Conservation (phyloP, 2,888 invertebrate genomes). For the Entomobrya multifasciata region DNA sequence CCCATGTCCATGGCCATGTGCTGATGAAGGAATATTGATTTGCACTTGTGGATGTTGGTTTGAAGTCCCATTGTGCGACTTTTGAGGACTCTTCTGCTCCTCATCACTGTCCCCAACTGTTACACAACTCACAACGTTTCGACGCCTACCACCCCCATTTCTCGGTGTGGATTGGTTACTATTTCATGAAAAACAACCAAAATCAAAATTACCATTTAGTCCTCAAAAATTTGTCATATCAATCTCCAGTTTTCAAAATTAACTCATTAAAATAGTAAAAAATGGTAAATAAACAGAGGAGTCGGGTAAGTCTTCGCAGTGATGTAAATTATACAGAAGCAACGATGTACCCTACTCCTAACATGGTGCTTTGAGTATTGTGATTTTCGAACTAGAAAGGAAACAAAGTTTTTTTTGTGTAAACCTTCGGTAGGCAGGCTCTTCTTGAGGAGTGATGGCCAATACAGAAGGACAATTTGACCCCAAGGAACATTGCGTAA, state of each 20-base stretch:
- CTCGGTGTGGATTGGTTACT: conserved; percentile 78
- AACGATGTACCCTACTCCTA: conserved; percentile 26
- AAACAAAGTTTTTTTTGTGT: conserved; percentile 56
- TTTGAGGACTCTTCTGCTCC: conserved; percentile 84
- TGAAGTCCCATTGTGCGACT: conserved; percentile 62
- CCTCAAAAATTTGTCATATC: too few species aligned
- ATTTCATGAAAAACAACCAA: neutral
- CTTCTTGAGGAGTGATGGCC: conserved; percentile 80
- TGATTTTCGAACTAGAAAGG: conserved; percentile 28
- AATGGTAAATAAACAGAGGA: conserved; percentile 10
- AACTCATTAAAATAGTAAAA: neutral
- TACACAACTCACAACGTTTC: conserved; percentile 89
- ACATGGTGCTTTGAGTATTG: conserved; percentile 10
- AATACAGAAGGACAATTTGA: conserved; percentile 80
- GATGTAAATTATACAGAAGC: neutral
- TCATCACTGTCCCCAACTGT: conserved; percentile 90
- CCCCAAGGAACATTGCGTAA: conserved; percentile 79
- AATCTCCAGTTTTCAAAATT: too few species aligned
- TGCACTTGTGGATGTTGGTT: conserved; percentile 51
- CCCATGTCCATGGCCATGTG: conserved; percentile 37
- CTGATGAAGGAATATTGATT: conserved; percentile 40
- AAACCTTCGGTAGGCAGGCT: conserved; percentile 79
- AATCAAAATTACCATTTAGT: conserved; percentile 41
- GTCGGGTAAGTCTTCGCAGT: conserved; percentile 25
- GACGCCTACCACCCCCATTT: conserved; percentile 75